phyloP scores from a whole-genome alignment of 2,113 vertebrate species.

The Ranitomeya variabilis region DNA sequence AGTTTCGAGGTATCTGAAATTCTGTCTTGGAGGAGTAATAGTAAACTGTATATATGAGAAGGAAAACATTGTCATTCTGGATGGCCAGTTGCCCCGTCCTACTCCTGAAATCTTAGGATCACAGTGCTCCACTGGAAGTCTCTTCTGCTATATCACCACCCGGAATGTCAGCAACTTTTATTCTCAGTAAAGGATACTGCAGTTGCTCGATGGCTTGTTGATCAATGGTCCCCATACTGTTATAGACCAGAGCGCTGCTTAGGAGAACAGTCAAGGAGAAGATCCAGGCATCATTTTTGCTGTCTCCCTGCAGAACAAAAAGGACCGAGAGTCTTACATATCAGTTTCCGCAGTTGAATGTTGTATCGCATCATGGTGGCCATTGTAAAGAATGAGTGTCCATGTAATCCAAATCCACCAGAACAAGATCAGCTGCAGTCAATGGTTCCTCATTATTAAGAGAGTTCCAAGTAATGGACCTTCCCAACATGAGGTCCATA shows the following conservation, averaged over 20 bases:
- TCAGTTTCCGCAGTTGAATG: too few relatives aligned
- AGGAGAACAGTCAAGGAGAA: neutral
- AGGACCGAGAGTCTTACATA: neutral
- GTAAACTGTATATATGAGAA: neutral
- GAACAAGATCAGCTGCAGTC: too few relatives aligned
- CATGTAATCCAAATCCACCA: too few relatives aligned
- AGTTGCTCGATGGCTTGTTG: neutral
- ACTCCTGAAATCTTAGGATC: neutral
- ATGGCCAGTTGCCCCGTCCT: too few relatives aligned
- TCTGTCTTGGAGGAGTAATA: too few relatives aligned
- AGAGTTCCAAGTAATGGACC: too few relatives aligned
- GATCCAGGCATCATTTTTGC: neutral
- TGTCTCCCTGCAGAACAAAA: neutral
- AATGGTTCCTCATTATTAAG: too few relatives aligned
- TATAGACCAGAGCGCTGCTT: neutral
- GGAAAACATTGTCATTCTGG: neutral
- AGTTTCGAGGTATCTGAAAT: too few relatives aligned
- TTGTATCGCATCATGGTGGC: too few relatives aligned
- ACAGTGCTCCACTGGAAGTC: neutral
- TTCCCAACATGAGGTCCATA: too few relatives aligned
- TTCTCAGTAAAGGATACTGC: neutral
- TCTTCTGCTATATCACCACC: neutral
- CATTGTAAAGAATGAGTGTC: too few relatives aligned
- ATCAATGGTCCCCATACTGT: slow-evolving; percentile 9
- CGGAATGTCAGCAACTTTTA: neutral